Evolutionary conservation across 2,888 invertebrate species (phyloP).

Genomic region (Pheosia gnoma): DNA sequence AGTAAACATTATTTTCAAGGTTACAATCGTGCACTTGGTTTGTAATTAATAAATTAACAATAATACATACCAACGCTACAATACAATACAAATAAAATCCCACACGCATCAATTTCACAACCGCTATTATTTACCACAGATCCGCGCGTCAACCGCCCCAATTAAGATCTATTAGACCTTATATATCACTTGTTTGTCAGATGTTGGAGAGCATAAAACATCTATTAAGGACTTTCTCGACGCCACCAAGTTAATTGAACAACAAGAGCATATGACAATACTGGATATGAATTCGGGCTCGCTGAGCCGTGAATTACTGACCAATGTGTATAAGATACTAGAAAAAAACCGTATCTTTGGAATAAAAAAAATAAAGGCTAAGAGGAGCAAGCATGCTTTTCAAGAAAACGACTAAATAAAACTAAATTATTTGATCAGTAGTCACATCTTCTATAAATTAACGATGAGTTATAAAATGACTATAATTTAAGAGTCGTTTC

Average conservation of each 20-base stretch:
- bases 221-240: conserved; percentile 68
- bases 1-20: too few relatives aligned
- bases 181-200: conserved; percentile 60
- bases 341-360: too few relatives aligned
- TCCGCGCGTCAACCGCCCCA: conserved; percentile 55
- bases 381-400: too few relatives aligned
- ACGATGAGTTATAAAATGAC: too few relatives aligned
- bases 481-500: too few relatives aligned
- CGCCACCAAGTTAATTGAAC: conserved; percentile 53
- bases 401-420: too few relatives aligned
- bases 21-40: too few relatives aligned
- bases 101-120: conserved; percentile 43
- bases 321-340: too few relatives aligned
- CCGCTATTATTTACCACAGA: conserved; percentile 36
- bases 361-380: too few relatives aligned
- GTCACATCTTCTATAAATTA: too few relatives aligned
- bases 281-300: conserved; percentile 16
- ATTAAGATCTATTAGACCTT: conserved; percentile 73
- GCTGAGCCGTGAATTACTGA: background rate
- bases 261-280: conserved; percentile 6
- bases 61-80: background rate
- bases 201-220: conserved; percentile 61
- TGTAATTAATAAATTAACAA: too few relatives aligned
- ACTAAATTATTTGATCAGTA: too few relatives aligned
- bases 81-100: conserved; percentile 34